Percentiles rank a stretch among this genome's conserved stretches.
Evolutionary conservation across 1,140 invertebrate genomes (phyloP).

Genomic region (Drosophila lacteicornis): DNA sequence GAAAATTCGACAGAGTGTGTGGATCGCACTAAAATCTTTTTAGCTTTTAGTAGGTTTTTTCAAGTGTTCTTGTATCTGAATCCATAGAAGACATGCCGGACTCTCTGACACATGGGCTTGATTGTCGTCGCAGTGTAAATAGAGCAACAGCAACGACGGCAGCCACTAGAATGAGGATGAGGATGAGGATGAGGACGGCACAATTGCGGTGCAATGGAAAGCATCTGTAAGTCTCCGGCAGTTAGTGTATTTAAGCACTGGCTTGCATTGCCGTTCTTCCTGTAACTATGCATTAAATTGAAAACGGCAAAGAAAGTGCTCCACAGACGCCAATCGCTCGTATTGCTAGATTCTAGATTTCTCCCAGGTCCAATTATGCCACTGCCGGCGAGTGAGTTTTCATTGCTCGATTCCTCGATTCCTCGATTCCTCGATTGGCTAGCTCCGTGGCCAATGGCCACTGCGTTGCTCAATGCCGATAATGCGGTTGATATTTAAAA

Average conservation of each 20-base stretch:
- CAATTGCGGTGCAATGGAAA: slow-evolving; percentile 68
- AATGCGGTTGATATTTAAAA: slow-evolving; percentile 74
- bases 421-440: slow-evolving; percentile 58
- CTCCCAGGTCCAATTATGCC: slow-evolving; percentile 71
- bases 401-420: slow-evolving; percentile 73
- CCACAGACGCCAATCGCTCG: slow-evolving; percentile 47
- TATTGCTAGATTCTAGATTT: slow-evolving; percentile 69
- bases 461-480: slow-evolving; percentile 60
- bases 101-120: slow-evolving; percentile 62
- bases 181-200: slow-evolving; percentile 30
- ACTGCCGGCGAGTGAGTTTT: slow-evolving; percentile 45
- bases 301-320: slow-evolving; percentile 76
- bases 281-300: slow-evolving; percentile 78
- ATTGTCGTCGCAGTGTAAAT: slow-evolving; percentile 72
- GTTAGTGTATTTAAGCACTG: slow-evolving; percentile 22
- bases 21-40: no score
- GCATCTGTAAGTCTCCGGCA: slow-evolving; percentile 56
- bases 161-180: slow-evolving; percentile 19
- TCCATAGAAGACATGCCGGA: slow-evolving; percentile 54
- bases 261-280: slow-evolving; percentile 39
- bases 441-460: slow-evolving; percentile 17
- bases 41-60: no score
- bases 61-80: slow-evolving; percentile 14
- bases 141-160: slow-evolving; percentile 39
- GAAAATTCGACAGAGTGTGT: background rate